phyloP scores from a whole-genome alignment of 2,888 invertebrate genomes.

The Candidula unifasciata region DNA sequence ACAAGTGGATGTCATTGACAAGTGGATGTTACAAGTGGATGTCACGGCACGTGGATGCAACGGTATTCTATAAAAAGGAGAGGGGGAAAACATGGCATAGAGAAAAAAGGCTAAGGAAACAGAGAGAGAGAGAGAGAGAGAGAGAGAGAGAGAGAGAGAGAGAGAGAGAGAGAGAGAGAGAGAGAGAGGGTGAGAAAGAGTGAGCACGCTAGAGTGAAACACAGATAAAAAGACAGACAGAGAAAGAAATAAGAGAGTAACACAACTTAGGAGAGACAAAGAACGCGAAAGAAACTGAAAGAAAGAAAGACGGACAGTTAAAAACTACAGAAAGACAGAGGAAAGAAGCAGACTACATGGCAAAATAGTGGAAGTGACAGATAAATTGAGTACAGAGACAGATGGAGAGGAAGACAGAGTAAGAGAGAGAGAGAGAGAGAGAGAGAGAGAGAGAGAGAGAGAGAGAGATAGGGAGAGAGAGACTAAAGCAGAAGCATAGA shows the following conservation, averaged over 20 bases:
- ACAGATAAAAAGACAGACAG: slow-evolving; percentile 24
- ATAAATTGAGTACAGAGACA: no score
- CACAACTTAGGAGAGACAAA: no score
- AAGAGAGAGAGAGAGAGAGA: not conserved
- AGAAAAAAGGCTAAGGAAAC: no score
- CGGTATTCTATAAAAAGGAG: no score
- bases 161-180: slow-evolving; percentile 31
- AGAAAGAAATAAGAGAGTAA: no score
- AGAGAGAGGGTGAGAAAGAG: slow-evolving; percentile 31
- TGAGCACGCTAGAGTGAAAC: slow-evolving; percentile 16
- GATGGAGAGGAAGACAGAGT: not conserved
- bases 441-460: not conserved
- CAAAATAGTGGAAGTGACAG: no score
- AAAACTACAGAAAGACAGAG: no score
- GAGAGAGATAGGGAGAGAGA: not conserved
- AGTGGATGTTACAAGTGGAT: no score
- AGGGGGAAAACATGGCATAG: no score
- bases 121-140: slow-evolving; percentile 23
- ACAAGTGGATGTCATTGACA: no score
- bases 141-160: slow-evolving; percentile 40
- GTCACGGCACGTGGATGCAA: no score
- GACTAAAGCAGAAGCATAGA: not conserved
- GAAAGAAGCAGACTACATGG: no score
- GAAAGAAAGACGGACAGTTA: slow-evolving; percentile 33
- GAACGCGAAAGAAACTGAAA: slow-evolving; percentile 17